phyloP scores from a whole-genome alignment of 2,113 vertebrate species.

The Chiloscyllium plagiosum region DNA sequence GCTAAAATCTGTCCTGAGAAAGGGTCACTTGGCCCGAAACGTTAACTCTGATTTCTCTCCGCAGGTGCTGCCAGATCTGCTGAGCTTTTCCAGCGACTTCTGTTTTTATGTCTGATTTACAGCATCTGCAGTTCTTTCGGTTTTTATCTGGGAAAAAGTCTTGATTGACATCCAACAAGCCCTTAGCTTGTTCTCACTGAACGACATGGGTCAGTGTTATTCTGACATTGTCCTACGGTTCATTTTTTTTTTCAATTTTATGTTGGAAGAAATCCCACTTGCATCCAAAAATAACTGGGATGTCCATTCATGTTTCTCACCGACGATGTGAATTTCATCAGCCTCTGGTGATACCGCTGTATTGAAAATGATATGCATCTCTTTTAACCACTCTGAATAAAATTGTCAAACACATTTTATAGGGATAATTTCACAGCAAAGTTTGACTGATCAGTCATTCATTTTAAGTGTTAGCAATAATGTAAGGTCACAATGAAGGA shows the following conservation, averaged over 20 bases:
- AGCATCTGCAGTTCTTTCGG: too few relatives aligned
- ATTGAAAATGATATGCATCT: neutral
- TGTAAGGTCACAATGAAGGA: neutral
- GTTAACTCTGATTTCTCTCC: too few relatives aligned
- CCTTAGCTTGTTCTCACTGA: neutral
- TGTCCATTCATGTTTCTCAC: neutral
- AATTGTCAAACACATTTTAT: slow-evolving; percentile 16
- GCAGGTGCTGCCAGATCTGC: too few relatives aligned
- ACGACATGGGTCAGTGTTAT: neutral
- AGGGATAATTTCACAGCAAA: neutral
- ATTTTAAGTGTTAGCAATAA: slow-evolving; percentile 4
- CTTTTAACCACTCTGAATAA: neutral
- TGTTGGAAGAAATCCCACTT: neutral
- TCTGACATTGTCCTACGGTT: neutral
- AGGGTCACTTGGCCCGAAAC: too few relatives aligned
- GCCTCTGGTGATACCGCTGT: neutral
- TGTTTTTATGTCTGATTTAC: too few relatives aligned
- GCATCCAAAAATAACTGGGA: neutral
- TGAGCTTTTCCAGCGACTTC: too few relatives aligned
- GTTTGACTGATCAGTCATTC: slow-evolving; percentile 14
- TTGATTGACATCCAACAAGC: neutral
- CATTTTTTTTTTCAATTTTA: neutral
- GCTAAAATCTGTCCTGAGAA: too few relatives aligned
- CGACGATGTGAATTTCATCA: neutral
- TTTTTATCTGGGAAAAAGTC: too few relatives aligned